phyloP scores from a whole-genome alignment of 2,797 vertebrate genomes.

The Florisuga fusca region DNA sequence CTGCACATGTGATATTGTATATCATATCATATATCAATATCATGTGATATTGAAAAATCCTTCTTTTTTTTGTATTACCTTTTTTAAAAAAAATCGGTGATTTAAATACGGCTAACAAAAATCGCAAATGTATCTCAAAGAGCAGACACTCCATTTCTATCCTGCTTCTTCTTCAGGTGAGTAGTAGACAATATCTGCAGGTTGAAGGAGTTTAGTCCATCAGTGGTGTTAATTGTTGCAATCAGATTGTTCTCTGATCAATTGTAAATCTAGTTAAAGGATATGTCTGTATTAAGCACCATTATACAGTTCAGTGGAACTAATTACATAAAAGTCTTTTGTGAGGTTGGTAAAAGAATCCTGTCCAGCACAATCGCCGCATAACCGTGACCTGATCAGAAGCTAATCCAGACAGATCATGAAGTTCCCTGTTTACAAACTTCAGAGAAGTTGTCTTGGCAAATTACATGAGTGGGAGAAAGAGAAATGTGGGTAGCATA shows the following conservation, averaged over 20 bases:
- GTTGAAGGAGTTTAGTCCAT: not conserved
- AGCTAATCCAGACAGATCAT: not conserved
- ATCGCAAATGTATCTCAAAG: not conserved
- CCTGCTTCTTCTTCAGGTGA: not conserved
- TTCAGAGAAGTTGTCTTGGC: accelerated
- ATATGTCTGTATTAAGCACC: not conserved
- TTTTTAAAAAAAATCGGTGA: not conserved
- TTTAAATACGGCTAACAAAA: not conserved
- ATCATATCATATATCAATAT: too few relatives aligned
- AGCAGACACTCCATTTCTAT: not conserved
- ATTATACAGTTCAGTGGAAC: not conserved
- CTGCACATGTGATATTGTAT: too few relatives aligned
- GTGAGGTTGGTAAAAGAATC: not conserved
- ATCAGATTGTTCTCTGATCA: not conserved
- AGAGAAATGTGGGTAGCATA: not conserved
- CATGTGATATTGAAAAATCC: not conserved
- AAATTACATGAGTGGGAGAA: not conserved
- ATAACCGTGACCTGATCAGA: not conserved
- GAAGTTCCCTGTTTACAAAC: not conserved
- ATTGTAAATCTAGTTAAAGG: not conserved
- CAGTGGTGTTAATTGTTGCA: not conserved
- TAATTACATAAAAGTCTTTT: not conserved
- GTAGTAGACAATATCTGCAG: not conserved
- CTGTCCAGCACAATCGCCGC: not conserved
- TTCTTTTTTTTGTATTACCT: too few relatives aligned